phyloP scores from a whole-genome alignment of 1,140 invertebrate species.

The Grapholita molesta region DNA sequence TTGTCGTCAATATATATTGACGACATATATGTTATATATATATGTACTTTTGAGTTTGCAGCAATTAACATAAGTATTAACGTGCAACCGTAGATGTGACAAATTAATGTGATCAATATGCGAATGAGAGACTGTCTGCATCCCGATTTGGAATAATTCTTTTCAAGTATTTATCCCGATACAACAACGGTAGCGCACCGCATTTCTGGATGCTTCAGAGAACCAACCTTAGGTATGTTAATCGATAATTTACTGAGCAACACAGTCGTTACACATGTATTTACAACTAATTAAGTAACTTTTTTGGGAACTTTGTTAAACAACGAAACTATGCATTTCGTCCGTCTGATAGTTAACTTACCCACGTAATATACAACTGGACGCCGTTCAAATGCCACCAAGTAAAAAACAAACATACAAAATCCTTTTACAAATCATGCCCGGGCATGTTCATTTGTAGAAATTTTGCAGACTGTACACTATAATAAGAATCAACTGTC shows the following conservation, averaged over 20 bases:
- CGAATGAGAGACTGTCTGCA: neutral
- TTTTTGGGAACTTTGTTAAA: neutral
- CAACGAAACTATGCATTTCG: neutral
- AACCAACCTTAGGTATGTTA: conserved; percentile 13
- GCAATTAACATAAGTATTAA: conserved; percentile 1
- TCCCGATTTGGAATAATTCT: conserved; percentile 16
- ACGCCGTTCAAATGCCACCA: neutral
- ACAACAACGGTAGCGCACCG: conserved; percentile 13
- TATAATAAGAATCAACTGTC: too few relatives aligned
- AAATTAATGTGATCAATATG: conserved; percentile 14
- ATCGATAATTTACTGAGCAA: conserved; percentile 13
- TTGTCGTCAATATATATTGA: too few relatives aligned
- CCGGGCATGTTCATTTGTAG: too few relatives aligned
- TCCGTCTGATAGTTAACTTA: neutral
- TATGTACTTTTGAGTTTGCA: neutral
- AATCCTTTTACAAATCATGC: neutral
- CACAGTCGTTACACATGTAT: conserved; percentile 11
- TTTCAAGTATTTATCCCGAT: conserved; percentile 15
- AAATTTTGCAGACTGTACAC: too few relatives aligned
- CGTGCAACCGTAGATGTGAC: neutral
- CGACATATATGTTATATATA: too few relatives aligned
- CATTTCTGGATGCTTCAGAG: conserved; percentile 15
- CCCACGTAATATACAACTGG: neutral
- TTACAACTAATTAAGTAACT: conserved; percentile 15
- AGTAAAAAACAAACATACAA: neutral